phyloP scores from a whole-genome alignment of 2,797 vertebrate genomes.

The Gallirallus australis region DNA sequence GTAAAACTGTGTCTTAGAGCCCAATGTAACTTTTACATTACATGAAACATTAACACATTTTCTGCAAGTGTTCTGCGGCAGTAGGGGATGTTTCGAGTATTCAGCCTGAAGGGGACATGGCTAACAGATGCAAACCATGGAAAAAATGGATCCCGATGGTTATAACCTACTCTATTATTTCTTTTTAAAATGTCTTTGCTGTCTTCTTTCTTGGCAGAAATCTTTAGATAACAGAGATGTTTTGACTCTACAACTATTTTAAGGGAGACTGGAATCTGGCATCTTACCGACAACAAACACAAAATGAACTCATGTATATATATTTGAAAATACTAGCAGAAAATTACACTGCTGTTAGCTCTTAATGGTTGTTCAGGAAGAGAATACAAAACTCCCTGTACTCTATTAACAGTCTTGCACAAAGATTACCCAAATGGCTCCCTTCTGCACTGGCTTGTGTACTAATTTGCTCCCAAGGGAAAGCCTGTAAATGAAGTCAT shows the following conservation, averaged over 20 bases:
- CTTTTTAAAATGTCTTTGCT: not conserved
- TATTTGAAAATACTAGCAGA: not conserved
- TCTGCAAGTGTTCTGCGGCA: not conserved
- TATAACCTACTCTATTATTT: not conserved
- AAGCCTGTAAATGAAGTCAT: not conserved
- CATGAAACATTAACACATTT: not conserved
- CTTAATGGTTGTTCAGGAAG: not conserved
- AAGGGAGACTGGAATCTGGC: not conserved
- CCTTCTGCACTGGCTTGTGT: not conserved
- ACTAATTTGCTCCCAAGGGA: constrained; percentile 9
- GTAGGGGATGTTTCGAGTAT: not conserved
- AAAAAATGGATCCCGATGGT: not conserved
- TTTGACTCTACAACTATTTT: constrained; percentile 4
- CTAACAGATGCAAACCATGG: not conserved
- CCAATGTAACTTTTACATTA: not conserved
- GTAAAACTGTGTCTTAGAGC: not conserved
- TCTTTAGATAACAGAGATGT: not conserved
- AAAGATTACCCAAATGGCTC: not conserved
- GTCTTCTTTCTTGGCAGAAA: not conserved
- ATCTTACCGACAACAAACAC: not conserved
- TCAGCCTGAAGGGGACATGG: not conserved
- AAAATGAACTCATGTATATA: not conserved
- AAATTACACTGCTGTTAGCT: not conserved
- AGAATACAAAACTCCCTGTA: not conserved
- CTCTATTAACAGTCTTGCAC: not conserved